Conservation (phyloP, 2,888 invertebrate species). For the Muschampia plurimacula region DNA sequence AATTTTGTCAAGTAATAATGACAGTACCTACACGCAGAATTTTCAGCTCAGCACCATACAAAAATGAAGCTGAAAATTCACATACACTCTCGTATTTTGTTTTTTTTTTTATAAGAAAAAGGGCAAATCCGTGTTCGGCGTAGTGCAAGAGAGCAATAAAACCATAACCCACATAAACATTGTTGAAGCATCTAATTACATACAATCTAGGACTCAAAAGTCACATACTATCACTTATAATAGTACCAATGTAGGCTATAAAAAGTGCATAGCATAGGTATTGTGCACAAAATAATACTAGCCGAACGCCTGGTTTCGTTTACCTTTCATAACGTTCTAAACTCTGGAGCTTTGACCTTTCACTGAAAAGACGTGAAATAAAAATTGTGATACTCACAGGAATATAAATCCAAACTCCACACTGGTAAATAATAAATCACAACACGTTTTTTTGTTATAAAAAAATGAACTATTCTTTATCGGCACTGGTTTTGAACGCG, state of each 20-base stretch:
- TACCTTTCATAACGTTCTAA: slow-evolving; percentile 57
- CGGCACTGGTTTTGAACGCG: slow-evolving; percentile 57
- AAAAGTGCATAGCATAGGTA: slow-evolving; percentile 42
- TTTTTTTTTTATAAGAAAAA: neutral
- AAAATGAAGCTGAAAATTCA: neutral
- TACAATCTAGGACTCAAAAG: slow-evolving; percentile 14
- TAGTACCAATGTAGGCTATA: slow-evolving; percentile 44
- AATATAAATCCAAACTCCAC: slow-evolving; percentile 71
- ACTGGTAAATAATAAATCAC: slow-evolving; percentile 59
- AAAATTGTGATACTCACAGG: slow-evolving; percentile 65
- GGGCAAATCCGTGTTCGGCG: neutral
- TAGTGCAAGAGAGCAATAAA: neutral
- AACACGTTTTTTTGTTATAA: slow-evolving; percentile 72
- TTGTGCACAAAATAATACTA: slow-evolving; percentile 32
- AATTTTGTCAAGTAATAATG: too few relatives aligned
- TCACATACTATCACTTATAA: slow-evolving; percentile 24
- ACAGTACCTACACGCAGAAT: too few relatives aligned
- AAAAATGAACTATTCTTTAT: slow-evolving; percentile 63
- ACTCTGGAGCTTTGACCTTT: slow-evolving; percentile 60
- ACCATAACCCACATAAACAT: slow-evolving; percentile 7
- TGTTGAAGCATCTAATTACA: neutral
- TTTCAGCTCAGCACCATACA: too few relatives aligned
- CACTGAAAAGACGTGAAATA: slow-evolving; percentile 50
- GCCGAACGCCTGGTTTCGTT: slow-evolving; percentile 57
- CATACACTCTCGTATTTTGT: too few relatives aligned